phyloP scores from a whole-genome alignment of 2,888 invertebrate genomes.

The Ennomos erosarius region DNA sequence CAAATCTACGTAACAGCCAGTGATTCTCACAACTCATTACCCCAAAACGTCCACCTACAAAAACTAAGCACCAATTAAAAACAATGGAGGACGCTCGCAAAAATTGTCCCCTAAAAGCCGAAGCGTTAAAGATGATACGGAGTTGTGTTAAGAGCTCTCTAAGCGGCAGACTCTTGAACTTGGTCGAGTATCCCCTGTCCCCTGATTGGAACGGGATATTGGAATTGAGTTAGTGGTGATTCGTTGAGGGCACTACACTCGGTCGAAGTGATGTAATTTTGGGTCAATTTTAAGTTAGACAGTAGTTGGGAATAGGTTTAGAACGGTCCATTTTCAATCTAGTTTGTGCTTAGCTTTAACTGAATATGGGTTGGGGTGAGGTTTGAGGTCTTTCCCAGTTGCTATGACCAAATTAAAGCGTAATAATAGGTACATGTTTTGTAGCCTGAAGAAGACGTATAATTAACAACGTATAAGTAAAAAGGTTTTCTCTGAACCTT shows the following conservation, averaged over 20 bases:
- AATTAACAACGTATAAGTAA: too few species aligned
- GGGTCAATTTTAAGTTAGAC: slow-evolving; percentile 39
- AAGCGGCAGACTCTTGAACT: slow-evolving; percentile 59
- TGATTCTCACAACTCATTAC: slow-evolving; percentile 55
- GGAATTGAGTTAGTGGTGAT: slow-evolving; percentile 68
- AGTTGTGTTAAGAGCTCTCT: slow-evolving; percentile 52
- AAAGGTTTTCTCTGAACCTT: too few species aligned
- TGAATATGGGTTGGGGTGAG: not conserved
- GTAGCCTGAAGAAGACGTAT: too few species aligned
- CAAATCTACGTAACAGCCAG: slow-evolving; percentile 24
- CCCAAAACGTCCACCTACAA: slow-evolving; percentile 51
- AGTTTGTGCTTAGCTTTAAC: slow-evolving; percentile 1
- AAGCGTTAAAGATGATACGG: slow-evolving; percentile 50
- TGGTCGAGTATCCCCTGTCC: slow-evolving; percentile 57
- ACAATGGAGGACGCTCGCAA: slow-evolving; percentile 58
- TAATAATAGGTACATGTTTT: too few species aligned
- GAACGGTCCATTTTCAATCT: slow-evolving; percentile 24
- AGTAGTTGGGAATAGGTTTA: slow-evolving; percentile 31
- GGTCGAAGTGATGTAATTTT: slow-evolving; percentile 40
- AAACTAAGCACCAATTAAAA: slow-evolving; percentile 73
- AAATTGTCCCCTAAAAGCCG: slow-evolving; percentile 50
- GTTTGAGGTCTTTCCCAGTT: too few species aligned
- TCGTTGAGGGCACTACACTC: slow-evolving; percentile 40
- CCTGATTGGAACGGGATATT: slow-evolving; percentile 72
- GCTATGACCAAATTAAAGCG: too few species aligned